Percentiles rank a stretch among this genome's conserved stretches.
phyloP scores from a whole-genome alignment of 92 coral and sea anemone species.

The Nematostella vectensis region DNA sequence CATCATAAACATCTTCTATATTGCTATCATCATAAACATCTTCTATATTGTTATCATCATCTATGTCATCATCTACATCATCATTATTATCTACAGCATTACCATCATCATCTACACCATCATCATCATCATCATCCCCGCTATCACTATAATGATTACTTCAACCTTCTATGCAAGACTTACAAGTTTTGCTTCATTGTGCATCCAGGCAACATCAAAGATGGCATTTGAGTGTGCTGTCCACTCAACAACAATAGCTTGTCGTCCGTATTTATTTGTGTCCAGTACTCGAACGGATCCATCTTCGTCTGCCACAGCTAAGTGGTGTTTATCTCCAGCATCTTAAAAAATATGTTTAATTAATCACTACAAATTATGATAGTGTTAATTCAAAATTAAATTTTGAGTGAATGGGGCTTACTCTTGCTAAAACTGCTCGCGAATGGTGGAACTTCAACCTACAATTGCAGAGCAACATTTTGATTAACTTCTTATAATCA shows the following conservation, averaged over 20 bases:
- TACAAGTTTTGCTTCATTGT: conserved; percentile 74
- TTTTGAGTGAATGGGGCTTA: conserved; percentile 42
- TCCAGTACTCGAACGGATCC: conserved; percentile 81
- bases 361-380: too few species aligned
- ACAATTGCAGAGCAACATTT: conserved; percentile 11
- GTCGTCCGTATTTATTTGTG: conserved; percentile 51
- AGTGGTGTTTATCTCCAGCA: conserved; percentile 51
- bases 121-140: too few species aligned
- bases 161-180: conserved; percentile 25
- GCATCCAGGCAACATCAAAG: conserved; percentile 96
- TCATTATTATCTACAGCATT: too few species aligned
- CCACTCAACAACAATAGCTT: conserved; percentile 80
- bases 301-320: conserved; percentile 96
- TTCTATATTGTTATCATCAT: too few species aligned
- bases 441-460: conserved; percentile 93
- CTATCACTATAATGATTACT: too few species aligned
- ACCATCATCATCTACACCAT: too few species aligned
- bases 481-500: too few species aligned
- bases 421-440: conserved; percentile 84
- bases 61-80: too few species aligned
- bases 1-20: too few species aligned
- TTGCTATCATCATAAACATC: too few species aligned
- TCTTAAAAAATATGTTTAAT: conserved; percentile 20
- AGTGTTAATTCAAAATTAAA: too few species aligned
- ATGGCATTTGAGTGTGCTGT: conserved; percentile 94